phyloP scores from a whole-genome alignment of 2,888 invertebrate species.

The Tetragnatha montana region DNA sequence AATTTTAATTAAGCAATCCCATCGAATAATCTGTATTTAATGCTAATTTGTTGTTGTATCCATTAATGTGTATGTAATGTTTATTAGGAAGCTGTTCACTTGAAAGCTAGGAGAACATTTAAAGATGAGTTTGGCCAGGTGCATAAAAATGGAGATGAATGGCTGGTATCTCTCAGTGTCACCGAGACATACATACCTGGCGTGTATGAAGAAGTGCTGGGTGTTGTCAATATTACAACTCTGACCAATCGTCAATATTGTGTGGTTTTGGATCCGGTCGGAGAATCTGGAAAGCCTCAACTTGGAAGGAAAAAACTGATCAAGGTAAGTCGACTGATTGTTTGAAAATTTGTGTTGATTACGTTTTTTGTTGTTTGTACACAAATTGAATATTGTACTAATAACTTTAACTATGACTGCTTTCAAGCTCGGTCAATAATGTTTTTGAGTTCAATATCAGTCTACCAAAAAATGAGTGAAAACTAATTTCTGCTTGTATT shows the following conservation, averaged over 20 bases:
- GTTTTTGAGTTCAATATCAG: no score
- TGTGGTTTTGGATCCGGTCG: slow-evolving; percentile 77
- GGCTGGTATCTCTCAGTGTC: slow-evolving; percentile 77
- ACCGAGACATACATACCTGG: slow-evolving; percentile 79
- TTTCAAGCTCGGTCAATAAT: no score
- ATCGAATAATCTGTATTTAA: neutral
- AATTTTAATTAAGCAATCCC: no score
- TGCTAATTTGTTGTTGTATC: neutral
- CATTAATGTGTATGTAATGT: no score
- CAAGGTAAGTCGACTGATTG: slow-evolving; percentile 73
- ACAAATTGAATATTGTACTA: no score
- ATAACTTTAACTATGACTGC: no score
- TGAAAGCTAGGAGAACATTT: slow-evolving; percentile 77
- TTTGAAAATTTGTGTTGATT: no score
- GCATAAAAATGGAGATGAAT: slow-evolving; percentile 78
- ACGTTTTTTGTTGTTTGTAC: no score
- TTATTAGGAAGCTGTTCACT: slow-evolving; percentile 77
- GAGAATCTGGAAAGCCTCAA: slow-evolving; percentile 76
- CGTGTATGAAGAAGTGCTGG: slow-evolving; percentile 78
- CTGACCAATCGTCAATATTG: slow-evolving; percentile 78
- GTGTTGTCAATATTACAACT: slow-evolving; percentile 77
- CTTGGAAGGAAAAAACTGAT: slow-evolving; percentile 78
- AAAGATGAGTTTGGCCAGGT: slow-evolving; percentile 77
- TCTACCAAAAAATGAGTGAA: no score
- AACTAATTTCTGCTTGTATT: neutral